Conservation (phyloP, 1,140 invertebrate genomes). For the Zaprionus camerounensis region DNA sequence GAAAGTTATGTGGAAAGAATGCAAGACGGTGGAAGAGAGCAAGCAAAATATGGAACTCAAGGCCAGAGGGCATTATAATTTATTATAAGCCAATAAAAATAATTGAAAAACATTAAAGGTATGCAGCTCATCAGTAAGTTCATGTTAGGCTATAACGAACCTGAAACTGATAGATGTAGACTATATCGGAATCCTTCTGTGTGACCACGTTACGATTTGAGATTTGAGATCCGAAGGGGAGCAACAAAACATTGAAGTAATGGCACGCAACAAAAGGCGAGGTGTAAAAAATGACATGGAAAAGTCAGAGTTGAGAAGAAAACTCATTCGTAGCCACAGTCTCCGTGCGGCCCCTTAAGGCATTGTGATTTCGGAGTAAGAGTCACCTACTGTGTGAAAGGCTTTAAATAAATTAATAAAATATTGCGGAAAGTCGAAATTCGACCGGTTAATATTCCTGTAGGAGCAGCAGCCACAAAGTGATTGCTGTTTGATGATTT, state of each 20-base stretch:
- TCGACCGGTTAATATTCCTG: constrained; percentile 17
- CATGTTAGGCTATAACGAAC: constrained; percentile 51
- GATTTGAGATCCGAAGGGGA: constrained; percentile 45
- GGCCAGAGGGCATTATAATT: constrained; percentile 62
- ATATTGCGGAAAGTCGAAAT: constrained; percentile 36
- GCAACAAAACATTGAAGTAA: constrained; percentile 48
- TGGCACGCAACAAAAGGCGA: constrained; percentile 63
- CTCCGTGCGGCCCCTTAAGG: constrained; percentile 12
- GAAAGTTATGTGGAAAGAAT: constrained; percentile 16
- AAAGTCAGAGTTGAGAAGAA: constrained; percentile 45
- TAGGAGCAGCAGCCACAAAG: constrained; percentile 16
- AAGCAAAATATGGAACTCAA: constrained; percentile 56
- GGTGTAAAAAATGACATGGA: constrained; percentile 51
- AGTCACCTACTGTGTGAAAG: constrained; percentile 57
- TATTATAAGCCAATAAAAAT: constrained; percentile 78
- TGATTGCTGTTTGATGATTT: constrained; percentile 33
- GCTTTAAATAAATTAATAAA: constrained; percentile 64
- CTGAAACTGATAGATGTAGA: constrained; percentile 8
- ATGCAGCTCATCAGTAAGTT: constrained; percentile 25
- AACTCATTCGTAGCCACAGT: background rate
- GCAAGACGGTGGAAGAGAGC: constrained; percentile 1
- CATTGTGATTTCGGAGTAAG: constrained; percentile 56
- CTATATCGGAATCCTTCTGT: constrained; percentile 26
- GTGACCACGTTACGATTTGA: constrained; percentile 26
- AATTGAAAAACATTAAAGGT: constrained; percentile 70